These are phyloP conservation scores for Meandrusa payeni DNA, from an alignment of 2,888 invertebrate genomes.

Conservation along the genomic window DNA sequence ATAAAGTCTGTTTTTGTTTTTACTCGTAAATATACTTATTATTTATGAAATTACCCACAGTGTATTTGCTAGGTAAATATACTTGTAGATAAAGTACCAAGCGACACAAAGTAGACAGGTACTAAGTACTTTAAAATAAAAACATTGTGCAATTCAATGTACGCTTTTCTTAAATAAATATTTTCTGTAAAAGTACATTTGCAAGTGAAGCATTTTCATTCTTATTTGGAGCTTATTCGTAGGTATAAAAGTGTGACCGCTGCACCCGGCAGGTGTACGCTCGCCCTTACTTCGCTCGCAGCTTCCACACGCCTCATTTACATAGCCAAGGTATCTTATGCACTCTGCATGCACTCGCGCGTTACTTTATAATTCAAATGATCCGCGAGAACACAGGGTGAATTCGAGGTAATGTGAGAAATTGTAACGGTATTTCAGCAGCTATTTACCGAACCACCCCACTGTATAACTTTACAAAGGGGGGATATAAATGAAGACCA, in stretches of 20 bases:
- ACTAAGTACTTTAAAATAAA: too few relatives aligned
- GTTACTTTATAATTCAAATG: constrained; percentile 78
- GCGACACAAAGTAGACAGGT: too few relatives aligned
- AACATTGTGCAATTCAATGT: too few relatives aligned
- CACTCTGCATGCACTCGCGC: constrained; percentile 70
- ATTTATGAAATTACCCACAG: too few relatives aligned
- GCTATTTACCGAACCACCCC: constrained; percentile 17
- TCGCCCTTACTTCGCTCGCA: constrained; percentile 46
- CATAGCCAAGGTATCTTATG: constrained; percentile 69
- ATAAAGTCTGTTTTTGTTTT: too few relatives aligned
- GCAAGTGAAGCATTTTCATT: too few relatives aligned
- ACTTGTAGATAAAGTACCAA: too few relatives aligned
- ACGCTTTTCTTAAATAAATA: too few relatives aligned
- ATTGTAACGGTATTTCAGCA: constrained; percentile 68
- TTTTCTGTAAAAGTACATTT: too few relatives aligned
- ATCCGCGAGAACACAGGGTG: constrained; percentile 54
- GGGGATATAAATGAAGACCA: constrained; percentile 5
- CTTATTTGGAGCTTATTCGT: too few relatives aligned
- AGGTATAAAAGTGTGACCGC: constrained; percentile 23
- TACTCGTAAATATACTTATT: too few relatives aligned
- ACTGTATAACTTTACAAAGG: constrained; percentile 5
- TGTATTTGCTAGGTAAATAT: too few relatives aligned
- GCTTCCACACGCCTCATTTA: constrained; percentile 60
- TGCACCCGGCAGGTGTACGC: constrained; percentile 53
- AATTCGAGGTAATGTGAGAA: constrained; percentile 73